These are phyloP conservation scores for Lycophotia porphyrea DNA, from an alignment of 2,888 invertebrate species.

Conservation along the genomic window DNA sequence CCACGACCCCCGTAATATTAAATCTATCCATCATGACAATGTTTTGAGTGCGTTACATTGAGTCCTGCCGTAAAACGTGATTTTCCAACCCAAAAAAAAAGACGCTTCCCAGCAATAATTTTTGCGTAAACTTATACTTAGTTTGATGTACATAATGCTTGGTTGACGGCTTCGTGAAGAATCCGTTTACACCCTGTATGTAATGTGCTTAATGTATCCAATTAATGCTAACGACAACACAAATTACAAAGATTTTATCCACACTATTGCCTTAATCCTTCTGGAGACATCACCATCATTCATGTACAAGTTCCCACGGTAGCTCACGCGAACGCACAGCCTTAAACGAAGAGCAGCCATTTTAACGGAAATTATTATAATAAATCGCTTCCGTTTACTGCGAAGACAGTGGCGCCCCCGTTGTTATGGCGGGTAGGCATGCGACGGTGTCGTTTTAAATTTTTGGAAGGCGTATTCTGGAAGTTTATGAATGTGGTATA, in stretches of 20 bases:
- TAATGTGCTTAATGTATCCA: too few species aligned
- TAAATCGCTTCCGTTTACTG: constrained; percentile 81
- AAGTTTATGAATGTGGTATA: not conserved
- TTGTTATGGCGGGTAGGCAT: constrained; percentile 79
- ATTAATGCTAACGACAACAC: constrained; percentile 12
- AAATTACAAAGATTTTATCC: constrained; percentile 41
- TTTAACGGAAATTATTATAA: constrained; percentile 83
- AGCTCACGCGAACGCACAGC: constrained; percentile 68
- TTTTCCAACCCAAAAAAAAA: too few species aligned
- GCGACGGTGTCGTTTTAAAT: constrained; percentile 80
- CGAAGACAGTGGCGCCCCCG: constrained; percentile 78
- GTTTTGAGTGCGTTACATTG: too few species aligned
- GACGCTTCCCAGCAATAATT: too few species aligned
- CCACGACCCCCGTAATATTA: too few species aligned
- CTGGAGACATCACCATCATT: constrained; percentile 64
- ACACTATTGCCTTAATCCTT: constrained; percentile 45
- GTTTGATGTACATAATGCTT: too few species aligned
- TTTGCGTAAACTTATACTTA: too few species aligned
- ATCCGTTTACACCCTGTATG: too few species aligned
- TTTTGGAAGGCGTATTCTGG: constrained; percentile 64
- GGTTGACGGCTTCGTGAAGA: too few species aligned
- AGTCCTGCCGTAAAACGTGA: too few species aligned
- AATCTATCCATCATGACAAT: too few species aligned
- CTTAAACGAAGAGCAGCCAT: constrained; percentile 70
- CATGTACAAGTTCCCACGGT: constrained; percentile 65